Base-by-base conservation (phyloP, 2,113 vertebrate species). In the Phycodurus eques region DNA sequence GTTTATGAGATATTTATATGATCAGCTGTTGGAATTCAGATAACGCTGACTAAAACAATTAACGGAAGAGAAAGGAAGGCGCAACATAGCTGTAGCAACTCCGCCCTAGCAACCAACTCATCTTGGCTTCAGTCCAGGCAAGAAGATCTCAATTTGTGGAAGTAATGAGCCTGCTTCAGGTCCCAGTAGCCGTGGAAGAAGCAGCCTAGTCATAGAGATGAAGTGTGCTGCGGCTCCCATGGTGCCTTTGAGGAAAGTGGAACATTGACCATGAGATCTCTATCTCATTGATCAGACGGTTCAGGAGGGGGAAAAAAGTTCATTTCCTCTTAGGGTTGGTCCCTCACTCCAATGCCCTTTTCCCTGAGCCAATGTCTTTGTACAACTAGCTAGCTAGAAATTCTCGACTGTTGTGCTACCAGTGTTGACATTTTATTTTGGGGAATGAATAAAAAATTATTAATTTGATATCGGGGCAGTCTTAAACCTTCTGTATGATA, bases 251-350 rank as follows among this genome's bases (percentile, higher is more conserved):
- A 91, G 85, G 77, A 64, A 80, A 85, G 75, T 76, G 84, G 82
- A 86, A 88, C 88, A 89, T 80, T 88, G 88, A 87, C 87, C 83
- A 81, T 27, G 13, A 88, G 87, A 88, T 89, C 77, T 87, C 85
- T 81, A 87, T 85, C 82, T 85, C 79, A 87, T 87, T 87, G 88
- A 86, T 90, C 85, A 79, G 60, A 68, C 67, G 54, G 75, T 78
- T 86, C 67, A 81, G 75, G 83, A 73, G 72, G 77, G 8, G 74
- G 72, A 79, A 61, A 70, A 80, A 80, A 78, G 63, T 67, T 78
- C 22, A 31, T 79, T 78, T 79, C 42, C 74, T 78, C 71, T 33
- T 56, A 76, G 80, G 60, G 59, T 13, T 20, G 54, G 63, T 63
- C 83, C 63, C 71, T 75, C 65, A 72, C 54, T 73, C 74, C 54